phyloP scores from a whole-genome alignment of 2,113 vertebrate species.

The Patagioenas fasciata region DNA sequence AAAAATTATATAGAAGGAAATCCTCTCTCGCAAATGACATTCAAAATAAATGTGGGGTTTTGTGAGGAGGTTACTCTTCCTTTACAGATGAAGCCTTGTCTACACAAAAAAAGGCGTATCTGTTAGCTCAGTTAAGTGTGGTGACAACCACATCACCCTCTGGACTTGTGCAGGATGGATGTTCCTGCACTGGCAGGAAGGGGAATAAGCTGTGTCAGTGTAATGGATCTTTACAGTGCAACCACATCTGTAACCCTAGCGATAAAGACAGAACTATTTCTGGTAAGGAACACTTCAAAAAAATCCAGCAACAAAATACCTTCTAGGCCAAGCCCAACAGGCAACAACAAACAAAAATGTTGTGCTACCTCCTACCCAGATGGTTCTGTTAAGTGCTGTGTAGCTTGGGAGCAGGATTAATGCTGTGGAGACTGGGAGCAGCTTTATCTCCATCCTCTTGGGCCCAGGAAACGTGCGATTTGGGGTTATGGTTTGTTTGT shows the following conservation, averaged over 20 bases:
- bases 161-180: neutral
- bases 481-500: neutral
- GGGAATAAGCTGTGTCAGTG: neutral
- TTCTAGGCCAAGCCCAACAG: neutral
- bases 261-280: neutral
- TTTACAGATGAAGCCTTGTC: neutral
- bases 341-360: neutral
- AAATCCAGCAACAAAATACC: neutral
- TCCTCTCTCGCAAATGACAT: neutral
- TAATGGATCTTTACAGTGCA: neutral
- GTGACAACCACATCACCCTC: neutral
- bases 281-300: too few species aligned
- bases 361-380: neutral
- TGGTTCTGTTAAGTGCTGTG: neutral
- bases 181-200: neutral
- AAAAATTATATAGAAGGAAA: neutral
- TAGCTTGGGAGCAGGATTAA: neutral
- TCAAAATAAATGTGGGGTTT: neutral
- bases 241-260: neutral
- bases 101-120: accelerated
- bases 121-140: neutral
- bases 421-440: neutral
- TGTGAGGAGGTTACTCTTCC: neutral
- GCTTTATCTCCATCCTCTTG: neutral
- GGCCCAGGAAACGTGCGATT: neutral